These are phyloP conservation scores for Ctenomys sociabilis DNA, from an alignment of 2,113 vertebrate genomes.

Conservation along the genomic window DNA sequence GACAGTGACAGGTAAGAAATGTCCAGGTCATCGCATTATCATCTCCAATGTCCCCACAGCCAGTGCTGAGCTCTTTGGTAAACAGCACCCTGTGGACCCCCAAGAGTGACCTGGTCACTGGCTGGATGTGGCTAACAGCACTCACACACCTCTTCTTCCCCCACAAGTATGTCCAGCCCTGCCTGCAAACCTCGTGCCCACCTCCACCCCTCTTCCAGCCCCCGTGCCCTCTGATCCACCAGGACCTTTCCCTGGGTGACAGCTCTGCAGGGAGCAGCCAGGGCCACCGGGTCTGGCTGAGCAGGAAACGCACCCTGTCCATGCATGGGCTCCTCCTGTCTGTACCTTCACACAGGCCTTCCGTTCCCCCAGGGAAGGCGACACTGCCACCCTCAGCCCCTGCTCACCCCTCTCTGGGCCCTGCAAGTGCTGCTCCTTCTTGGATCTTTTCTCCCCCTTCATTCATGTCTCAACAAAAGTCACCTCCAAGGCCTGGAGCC, in stretches of 20 bases:
- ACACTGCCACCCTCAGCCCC: background rate
- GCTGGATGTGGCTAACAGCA: background rate
- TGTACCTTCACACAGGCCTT: accelerated
- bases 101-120: background rate
- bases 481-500: background rate
- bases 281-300: background rate
- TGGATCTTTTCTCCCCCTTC: background rate
- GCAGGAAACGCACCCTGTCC: background rate
- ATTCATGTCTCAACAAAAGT: background rate
- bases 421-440: background rate
- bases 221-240: background rate
- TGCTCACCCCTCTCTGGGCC: background rate
- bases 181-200: background rate
- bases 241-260: background rate
- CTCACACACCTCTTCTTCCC: background rate
- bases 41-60: background rate
- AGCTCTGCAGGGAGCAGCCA: background rate
- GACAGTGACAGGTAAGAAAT: background rate
- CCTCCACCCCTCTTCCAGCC: background rate
- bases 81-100: background rate
- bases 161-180: no score
- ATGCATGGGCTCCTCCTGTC: background rate
- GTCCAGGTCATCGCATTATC: background rate
- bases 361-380: background rate
- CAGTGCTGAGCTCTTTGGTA: background rate